Evolutionary conservation across 2,888 invertebrate species (phyloP).

Genomic region (Masnerella sp.): DNA sequence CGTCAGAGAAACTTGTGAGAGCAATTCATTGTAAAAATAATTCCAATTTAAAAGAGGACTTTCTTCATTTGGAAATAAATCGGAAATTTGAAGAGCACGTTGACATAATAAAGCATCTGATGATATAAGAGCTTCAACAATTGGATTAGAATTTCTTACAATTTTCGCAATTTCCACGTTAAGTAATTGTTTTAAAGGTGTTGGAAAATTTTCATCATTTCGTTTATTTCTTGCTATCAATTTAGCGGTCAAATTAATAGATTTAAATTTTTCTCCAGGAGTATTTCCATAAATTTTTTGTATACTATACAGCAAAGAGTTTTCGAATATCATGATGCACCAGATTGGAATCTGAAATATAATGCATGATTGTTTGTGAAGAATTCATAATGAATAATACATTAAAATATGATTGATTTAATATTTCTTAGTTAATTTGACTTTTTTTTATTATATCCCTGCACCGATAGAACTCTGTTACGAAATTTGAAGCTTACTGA

Average conservation of each 20-base stretch:
- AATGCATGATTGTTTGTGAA: not conserved
- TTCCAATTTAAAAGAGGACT: constrained; percentile 59
- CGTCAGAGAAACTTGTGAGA: constrained; percentile 66
- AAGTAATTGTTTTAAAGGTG: constrained; percentile 63
- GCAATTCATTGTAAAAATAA: constrained; percentile 65
- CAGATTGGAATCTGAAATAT: not conserved
- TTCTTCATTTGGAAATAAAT: constrained; percentile 69
- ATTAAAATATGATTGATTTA: too few relatives aligned
- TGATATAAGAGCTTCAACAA: constrained; percentile 69
- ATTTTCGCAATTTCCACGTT: constrained; percentile 64
- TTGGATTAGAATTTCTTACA: constrained; percentile 54
- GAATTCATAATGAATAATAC: not conserved
- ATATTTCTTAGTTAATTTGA: not conserved
- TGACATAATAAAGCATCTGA: constrained; percentile 65
- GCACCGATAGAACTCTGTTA: too few relatives aligned
- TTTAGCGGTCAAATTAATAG: constrained; percentile 62
- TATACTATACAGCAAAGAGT: constrained; percentile 64
- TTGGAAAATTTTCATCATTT: constrained; percentile 47
- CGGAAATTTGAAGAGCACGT: constrained; percentile 65
- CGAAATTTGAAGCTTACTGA: too few relatives aligned
- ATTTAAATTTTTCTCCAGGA: constrained; percentile 64
- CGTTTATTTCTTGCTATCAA: constrained; percentile 15
- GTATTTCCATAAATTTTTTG: constrained; percentile 67
- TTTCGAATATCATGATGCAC: not conserved
- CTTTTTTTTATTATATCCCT: too few relatives aligned